phyloP scores from a whole-genome alignment of 2,113 vertebrate species.

The Globicephala melas region DNA sequence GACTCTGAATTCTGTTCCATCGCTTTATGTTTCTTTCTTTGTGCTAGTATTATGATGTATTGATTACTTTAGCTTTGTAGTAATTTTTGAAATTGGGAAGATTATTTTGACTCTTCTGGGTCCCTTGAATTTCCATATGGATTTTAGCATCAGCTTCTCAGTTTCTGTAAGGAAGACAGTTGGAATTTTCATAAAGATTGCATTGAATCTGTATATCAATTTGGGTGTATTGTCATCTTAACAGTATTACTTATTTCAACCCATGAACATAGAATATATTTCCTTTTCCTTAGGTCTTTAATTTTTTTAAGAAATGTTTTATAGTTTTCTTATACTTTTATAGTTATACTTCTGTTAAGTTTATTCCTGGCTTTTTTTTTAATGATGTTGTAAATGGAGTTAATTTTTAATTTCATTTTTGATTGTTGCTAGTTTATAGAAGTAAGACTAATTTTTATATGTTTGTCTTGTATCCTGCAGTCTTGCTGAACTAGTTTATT shows the following conservation, averaged over 20 bases:
- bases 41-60: background rate
- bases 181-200: background rate
- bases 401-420: background rate
- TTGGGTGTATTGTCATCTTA: background rate
- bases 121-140: background rate
- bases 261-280: background rate
- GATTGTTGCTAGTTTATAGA: background rate
- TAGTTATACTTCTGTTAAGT: background rate
- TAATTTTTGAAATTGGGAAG: background rate
- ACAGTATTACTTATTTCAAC: background rate
- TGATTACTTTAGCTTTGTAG: background rate
- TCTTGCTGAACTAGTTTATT: background rate
- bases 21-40: background rate
- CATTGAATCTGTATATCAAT: background rate
- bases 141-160: background rate
- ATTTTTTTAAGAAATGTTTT: background rate
- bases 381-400: background rate
- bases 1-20: background rate
- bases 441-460: background rate
- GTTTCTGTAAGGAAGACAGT: background rate
- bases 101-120: background rate
- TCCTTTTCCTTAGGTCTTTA: background rate
- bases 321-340: background rate
- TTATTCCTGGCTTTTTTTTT: background rate
- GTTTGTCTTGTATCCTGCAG: background rate